Conservation (phyloP, 2,888 invertebrate species). For the Rhynchonema sp. region DNA sequence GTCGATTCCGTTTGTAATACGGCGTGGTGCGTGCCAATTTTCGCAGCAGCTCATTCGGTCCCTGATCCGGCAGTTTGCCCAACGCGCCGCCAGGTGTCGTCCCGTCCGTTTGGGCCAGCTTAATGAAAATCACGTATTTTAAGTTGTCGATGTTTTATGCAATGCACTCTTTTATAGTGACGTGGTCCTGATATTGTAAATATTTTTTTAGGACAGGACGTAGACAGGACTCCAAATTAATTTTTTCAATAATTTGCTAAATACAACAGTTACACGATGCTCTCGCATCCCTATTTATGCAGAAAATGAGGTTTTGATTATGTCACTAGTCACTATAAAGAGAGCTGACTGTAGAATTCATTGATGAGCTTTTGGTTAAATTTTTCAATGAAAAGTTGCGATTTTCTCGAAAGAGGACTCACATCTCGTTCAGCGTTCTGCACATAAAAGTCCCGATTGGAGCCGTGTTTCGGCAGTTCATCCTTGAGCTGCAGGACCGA, state of each 20-base stretch:
- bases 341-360: not conserved
- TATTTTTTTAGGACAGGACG: too few relatives aligned
- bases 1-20: conserved; percentile 79
- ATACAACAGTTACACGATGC: too few relatives aligned
- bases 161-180: too few relatives aligned
- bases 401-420: conserved; percentile 11
- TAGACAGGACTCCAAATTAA: too few relatives aligned
- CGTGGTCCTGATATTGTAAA: too few relatives aligned
- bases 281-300: too few relatives aligned
- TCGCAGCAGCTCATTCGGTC: conserved; percentile 52
- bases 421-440: conserved; percentile 71
- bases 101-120: conserved; percentile 33
- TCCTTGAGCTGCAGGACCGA: conserved; percentile 71
- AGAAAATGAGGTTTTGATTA: not conserved
- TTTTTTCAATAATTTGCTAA: too few relatives aligned
- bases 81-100: conserved; percentile 33
- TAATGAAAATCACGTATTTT: not conserved
- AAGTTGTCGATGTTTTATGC: not conserved
- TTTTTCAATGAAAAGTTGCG: not conserved
- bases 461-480: conserved; percentile 73
- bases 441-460: conserved; percentile 80
- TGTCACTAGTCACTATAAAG: not conserved
- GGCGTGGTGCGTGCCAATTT: conserved; percentile 75
- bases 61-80: conserved; percentile 41
- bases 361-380: not conserved